These are phyloP conservation scores for Laothoe populi DNA, from an alignment of 2,888 invertebrate species.

Conservation along the genomic window DNA sequence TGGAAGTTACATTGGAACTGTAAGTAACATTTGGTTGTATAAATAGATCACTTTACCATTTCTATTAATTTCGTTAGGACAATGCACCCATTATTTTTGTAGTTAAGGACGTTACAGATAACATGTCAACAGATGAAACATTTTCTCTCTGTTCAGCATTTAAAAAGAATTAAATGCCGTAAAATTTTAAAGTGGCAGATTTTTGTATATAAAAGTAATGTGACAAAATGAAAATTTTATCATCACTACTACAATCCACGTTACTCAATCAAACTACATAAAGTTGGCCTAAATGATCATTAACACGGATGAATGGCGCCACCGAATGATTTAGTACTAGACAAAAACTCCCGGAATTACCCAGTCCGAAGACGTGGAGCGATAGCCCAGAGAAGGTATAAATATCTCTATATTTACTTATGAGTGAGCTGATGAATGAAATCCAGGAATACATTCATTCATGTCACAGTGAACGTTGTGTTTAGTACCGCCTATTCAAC, in stretches of 20 bases:
- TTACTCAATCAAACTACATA: not conserved
- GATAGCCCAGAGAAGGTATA: conserved; percentile 24
- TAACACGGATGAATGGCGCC: conserved; percentile 47
- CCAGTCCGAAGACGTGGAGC: conserved; percentile 38
- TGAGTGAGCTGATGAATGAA: conserved; percentile 9
- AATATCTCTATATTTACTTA: conserved; percentile 24
- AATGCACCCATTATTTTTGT: too few relatives aligned
- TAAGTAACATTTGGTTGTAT: too few relatives aligned
- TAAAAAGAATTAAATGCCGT: too few relatives aligned
- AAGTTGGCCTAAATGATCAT: conserved; percentile 1
- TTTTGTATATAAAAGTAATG: too few relatives aligned
- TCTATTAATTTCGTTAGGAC: too few relatives aligned
- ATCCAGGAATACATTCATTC: conserved; percentile 16
- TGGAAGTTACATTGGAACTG: too few relatives aligned
- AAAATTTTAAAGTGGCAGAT: too few relatives aligned
- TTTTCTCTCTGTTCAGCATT: too few relatives aligned
- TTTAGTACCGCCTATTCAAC: not conserved
- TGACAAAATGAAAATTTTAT: not conserved
- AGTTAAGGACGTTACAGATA: too few relatives aligned
- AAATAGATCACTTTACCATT: too few relatives aligned
- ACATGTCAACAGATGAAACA: too few relatives aligned
- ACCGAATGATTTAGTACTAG: conserved; percentile 64
- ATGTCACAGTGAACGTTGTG: conserved; percentile 3
- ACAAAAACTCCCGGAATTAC: conserved; percentile 65
- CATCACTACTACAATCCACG: not conserved